Evolutionary conservation across 2,888 invertebrate species (phyloP).

Genomic region (Platycheirus albimanus): DNA sequence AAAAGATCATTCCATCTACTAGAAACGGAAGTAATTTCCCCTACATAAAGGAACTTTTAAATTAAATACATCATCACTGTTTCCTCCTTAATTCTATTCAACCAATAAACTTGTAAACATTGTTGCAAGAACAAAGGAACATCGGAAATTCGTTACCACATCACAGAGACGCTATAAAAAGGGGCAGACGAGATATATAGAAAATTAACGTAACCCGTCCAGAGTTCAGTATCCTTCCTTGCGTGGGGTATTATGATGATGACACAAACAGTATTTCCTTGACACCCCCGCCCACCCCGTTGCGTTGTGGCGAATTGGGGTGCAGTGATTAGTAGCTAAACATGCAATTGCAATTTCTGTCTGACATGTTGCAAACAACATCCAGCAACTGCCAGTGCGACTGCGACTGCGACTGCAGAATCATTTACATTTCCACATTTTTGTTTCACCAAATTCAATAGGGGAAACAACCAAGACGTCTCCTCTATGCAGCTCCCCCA

Average conservation of each 20-base stretch:
- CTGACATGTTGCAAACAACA: conserved; percentile 67
- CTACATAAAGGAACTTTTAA: conserved; percentile 61
- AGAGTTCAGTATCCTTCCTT: conserved; percentile 36
- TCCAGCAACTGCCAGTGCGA: conserved; percentile 15
- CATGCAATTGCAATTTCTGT: conserved; percentile 60
- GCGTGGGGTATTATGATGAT: conserved; percentile 53
- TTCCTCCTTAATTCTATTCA: conserved; percentile 53
- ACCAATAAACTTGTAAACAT: conserved; percentile 67
- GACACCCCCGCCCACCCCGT: conserved; percentile 13
- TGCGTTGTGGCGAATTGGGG: neutral
- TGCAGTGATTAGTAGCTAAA: conserved; percentile 36
- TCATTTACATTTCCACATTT: conserved; percentile 3
- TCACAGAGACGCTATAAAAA: conserved; percentile 35
- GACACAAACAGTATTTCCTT: conserved; percentile 10
- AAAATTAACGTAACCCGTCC: conserved; percentile 1
- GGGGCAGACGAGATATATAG: neutral
- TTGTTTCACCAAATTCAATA: conserved; percentile 20
- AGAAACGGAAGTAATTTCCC: conserved; percentile 70
- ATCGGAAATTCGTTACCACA: conserved; percentile 63
- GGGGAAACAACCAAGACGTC: conserved; percentile 40
- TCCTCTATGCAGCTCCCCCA: conserved; percentile 54
- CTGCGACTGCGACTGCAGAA: conserved; percentile 5
- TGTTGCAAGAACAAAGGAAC: conserved; percentile 70
- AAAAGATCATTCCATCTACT: neutral
- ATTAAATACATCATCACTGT: conserved; percentile 67